Base-by-base conservation (phyloP, 2,113 vertebrate species). In the Pelodiscus sinensis region DNA sequence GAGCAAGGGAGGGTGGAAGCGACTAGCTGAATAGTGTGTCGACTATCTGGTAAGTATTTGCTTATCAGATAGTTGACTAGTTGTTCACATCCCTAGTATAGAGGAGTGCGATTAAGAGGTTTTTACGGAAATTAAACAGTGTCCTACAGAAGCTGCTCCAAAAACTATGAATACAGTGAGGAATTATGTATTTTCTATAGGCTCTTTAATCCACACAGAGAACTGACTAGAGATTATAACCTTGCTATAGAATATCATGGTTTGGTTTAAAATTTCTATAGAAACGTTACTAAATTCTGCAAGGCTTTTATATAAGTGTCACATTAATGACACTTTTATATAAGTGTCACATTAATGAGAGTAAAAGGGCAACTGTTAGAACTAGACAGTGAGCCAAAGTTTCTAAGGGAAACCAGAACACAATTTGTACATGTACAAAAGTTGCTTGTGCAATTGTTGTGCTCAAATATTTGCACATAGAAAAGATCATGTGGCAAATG, bases 161-260 rank as follows among this genome's bases (percentile, higher is more conserved):
- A 68, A 90, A 90, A 4, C 1, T 4, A 54, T 31, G 2, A 78
- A 56, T 90, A n/a, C 22, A 50, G 71, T 13, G 31, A 68, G 81
- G 1, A 88, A 52, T 25, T 44, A 21, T 0, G 0, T 56, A 52
- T 80, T 92, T 94, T 31, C 60, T 60, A 73, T 0, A 1, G 35
- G 6, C 55, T 25, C 65, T 18, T 8, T 73, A 3, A 2, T 16
- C 62, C 56, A 77, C 6, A 6, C 77, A 62, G 0, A 81, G 8
- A 19, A 85, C 65, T 85, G 65, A 65, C 29, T 78, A 86, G 52
- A 88, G 12, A 68, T 83, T 56, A 68, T 1, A 1, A 6, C 1
- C 73, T 91, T 11, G 50, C 1, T 21, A 78, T 27, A 85, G 86
- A 90, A 60, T 68, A 81, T 1, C 2, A 38, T 19, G 38, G 25